Percentiles rank a stretch among this genome's conserved stretches.
These are phyloP conservation scores for Enteromius fasciolatus DNA, from an alignment of 2,797 vertebrate species.

Conservation along the genomic window DNA sequence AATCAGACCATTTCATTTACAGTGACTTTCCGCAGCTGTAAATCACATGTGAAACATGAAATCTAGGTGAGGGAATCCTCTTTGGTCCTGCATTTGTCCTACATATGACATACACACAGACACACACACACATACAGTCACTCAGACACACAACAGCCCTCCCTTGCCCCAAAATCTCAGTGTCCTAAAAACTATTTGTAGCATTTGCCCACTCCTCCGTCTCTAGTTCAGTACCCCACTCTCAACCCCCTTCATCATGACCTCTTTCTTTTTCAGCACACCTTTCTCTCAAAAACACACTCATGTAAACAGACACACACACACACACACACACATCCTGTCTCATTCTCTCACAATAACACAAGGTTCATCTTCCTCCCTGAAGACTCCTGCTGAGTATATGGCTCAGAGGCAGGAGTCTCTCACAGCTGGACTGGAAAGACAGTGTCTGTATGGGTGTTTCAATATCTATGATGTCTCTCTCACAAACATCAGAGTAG, in stretches of 20 bases:
- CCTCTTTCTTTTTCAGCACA: conserved; percentile 32
- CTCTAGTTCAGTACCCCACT: conserved; percentile 15
- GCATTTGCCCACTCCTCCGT: conserved; percentile 30
- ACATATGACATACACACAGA: conserved; percentile 38
- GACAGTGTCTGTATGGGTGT: not conserved
- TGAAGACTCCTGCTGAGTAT: not conserved
- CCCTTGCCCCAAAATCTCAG: conserved; percentile 44
- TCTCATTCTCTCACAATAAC: not conserved
- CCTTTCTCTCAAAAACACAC: conserved; percentile 25
- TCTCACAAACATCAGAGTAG: not conserved
- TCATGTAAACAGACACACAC: conserved; percentile 4
- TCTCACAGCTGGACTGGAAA: conserved; percentile 30
- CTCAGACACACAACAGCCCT: conserved; percentile 14
- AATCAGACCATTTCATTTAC: not conserved
- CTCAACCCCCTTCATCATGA: conserved; percentile 24
- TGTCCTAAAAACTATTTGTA: conserved; percentile 49
- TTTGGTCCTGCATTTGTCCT: conserved; percentile 48
- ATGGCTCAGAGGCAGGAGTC: not conserved
- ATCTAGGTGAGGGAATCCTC: conserved; percentile 53
- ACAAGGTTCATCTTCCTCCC: conserved; percentile 4
- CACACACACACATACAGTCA: not conserved
- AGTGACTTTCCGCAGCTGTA: not conserved
- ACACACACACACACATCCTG: not conserved
- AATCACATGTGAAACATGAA: conserved; percentile 15
- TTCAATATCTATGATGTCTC: conserved; percentile 3